Percentiles rank a stretch among this genome's conserved stretches.
phyloP scores from a whole-genome alignment of 2,113 vertebrate genomes.

The Cryptotis parvus region DNA sequence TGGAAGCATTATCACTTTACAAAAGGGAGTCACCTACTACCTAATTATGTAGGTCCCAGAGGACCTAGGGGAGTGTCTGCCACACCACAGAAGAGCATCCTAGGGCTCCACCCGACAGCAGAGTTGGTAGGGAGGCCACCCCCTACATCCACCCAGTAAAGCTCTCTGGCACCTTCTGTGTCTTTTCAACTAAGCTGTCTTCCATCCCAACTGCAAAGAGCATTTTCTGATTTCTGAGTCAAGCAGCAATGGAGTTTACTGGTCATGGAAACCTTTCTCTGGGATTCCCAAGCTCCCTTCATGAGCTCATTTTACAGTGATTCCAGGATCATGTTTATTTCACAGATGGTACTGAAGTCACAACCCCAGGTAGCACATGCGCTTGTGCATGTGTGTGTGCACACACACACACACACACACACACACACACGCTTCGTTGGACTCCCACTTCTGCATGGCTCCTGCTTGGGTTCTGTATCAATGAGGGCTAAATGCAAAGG shows the following conservation, averaged over 20 bases:
- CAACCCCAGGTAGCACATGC: neutral
- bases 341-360: neutral
- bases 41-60: neutral
- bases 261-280: slow-evolving; percentile 8
- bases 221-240: slow-evolving; percentile 47
- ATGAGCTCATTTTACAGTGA: slow-evolving; percentile 38
- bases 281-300: neutral
- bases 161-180: slow-evolving; percentile 58
- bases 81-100: neutral
- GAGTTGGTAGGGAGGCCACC: neutral
- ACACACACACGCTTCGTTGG: neutral
- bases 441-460: slow-evolving; percentile 40
- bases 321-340: slow-evolving; percentile 69
- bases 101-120: neutral
- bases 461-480: slow-evolving; percentile 67
- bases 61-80: neutral
- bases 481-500: slow-evolving; percentile 53
- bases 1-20: slow-evolving; percentile 21
- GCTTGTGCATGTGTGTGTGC: neutral
- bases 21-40: slow-evolving; percentile 8
- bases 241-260: slow-evolving; percentile 47
- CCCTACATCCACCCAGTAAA: neutral
- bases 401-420: too few species aligned
- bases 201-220: slow-evolving; percentile 50
- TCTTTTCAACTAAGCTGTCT: slow-evolving; percentile 28